These are phyloP conservation scores for Anthoscopus minutus DNA, from an alignment of 2,113 vertebrate genomes.

Conservation along the genomic window DNA sequence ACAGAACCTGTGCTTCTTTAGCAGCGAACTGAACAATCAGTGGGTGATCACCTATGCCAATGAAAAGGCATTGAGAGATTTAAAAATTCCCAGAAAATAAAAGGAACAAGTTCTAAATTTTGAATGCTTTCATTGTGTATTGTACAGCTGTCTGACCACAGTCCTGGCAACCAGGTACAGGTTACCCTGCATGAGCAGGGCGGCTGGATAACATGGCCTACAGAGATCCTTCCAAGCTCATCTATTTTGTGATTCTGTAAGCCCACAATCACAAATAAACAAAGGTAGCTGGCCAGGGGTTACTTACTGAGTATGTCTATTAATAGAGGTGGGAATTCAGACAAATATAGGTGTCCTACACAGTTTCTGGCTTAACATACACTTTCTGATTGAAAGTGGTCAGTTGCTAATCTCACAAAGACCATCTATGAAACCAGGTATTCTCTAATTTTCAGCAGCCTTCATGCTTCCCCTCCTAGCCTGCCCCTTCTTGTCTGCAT, in stretches of 20 bases:
- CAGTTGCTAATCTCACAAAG: background rate
- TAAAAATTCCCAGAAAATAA: background rate
- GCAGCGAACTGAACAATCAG: slow-evolving; percentile 95
- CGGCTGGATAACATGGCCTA: background rate
- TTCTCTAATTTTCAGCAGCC: background rate
- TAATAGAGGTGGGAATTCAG: background rate
- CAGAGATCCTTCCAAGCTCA: background rate
- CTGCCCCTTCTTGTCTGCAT: background rate
- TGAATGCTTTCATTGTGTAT: background rate
- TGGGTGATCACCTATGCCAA: slow-evolving; percentile 84
- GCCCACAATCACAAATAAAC: background rate
- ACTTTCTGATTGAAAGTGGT: background rate
- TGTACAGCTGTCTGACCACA: background rate
- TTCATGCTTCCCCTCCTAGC: background rate
- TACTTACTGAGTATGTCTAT: background rate
- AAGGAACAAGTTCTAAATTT: background rate
- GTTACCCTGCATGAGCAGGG: background rate
- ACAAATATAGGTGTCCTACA: background rate
- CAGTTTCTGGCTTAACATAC: background rate
- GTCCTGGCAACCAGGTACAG: background rate
- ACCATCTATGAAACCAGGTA: background rate
- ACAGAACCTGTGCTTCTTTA: slow-evolving; percentile 86
- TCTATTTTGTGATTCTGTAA: background rate
- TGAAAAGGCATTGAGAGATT: slow-evolving; percentile 8
- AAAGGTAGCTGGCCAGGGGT: background rate